These are phyloP conservation scores for Galaxias olidus DNA, from an alignment of 2,797 vertebrate species.

Conservation along the genomic window DNA sequence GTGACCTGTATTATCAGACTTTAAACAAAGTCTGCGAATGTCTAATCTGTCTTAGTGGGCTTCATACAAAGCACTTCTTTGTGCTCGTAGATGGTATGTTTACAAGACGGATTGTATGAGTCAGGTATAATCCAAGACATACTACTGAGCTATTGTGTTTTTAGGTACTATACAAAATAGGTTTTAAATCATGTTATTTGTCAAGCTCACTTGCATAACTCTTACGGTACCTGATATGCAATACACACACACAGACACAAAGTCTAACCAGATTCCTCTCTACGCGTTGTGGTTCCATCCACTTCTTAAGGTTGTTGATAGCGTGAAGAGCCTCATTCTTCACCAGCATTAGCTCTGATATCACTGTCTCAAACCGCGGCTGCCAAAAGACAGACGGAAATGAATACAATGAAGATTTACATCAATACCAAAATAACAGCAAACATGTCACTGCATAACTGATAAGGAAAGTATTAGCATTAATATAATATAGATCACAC, in stretches of 20 bases:
- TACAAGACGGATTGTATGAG: constrained; percentile 20
- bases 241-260: neutral
- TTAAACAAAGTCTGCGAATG: constrained; percentile 25
- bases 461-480: neutral
- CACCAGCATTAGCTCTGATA: constrained; percentile 73
- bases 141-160: no score
- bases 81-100: constrained; percentile 41
- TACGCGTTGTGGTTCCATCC: constrained; percentile 75
- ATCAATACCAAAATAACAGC: neutral
- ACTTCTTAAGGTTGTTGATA: constrained; percentile 73
- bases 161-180: no score
- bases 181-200: constrained; percentile 1
- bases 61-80: constrained; percentile 61
- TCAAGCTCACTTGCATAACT: neutral
- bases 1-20: neutral
- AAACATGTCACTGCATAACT: neutral
- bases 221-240: no score
- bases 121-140: constrained; percentile 34
- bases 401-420: neutral
- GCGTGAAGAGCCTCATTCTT: constrained; percentile 78
- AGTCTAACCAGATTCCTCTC: constrained; percentile 74
- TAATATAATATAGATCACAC: no score
- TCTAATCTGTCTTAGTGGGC: constrained; percentile 7
- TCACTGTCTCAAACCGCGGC: constrained; percentile 76
- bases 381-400: constrained; percentile 32